Percentiles rank a stretch among this genome's conserved stretches.
phyloP scores from a whole-genome alignment of 2,888 invertebrate genomes.

The Ceratothoa steindachneri region DNA sequence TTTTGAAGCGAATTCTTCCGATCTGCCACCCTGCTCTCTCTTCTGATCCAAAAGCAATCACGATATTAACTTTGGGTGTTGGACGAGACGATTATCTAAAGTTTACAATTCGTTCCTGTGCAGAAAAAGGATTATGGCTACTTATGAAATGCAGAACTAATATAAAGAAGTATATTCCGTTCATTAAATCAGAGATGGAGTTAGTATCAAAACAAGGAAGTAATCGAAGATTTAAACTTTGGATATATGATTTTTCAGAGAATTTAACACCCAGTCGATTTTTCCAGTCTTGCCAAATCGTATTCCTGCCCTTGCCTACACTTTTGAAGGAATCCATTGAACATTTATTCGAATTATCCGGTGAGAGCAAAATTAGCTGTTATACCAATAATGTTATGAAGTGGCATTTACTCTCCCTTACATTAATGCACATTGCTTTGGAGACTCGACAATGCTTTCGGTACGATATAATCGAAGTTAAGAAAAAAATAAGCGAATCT shows the following conservation, averaged over 20 bases:
- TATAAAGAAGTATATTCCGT: constrained; percentile 14
- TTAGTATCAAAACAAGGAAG: constrained; percentile 4
- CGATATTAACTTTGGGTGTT: constrained; percentile 25
- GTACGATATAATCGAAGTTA: constrained; percentile 25
- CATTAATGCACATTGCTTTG: constrained; percentile 35
- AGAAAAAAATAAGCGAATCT: constrained; percentile 23
- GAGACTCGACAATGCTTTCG: constrained; percentile 31
- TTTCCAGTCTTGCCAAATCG: constrained; percentile 25
- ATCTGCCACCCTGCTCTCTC: constrained; percentile 33
- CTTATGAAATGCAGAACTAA: constrained; percentile 24
- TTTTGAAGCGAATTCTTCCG: constrained; percentile 24
- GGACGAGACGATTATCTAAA: constrained; percentile 27
- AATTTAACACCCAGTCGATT: constrained; percentile 16
- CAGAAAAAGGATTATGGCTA: constrained; percentile 38
- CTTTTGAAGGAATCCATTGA: constrained; percentile 27
- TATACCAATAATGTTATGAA: constrained; percentile 35
- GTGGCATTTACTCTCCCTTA: constrained; percentile 27
- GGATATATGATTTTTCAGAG: constrained; percentile 30
- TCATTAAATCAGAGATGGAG: constrained; percentile 16
- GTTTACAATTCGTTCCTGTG: constrained; percentile 12
- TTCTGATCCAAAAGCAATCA: constrained; percentile 23
- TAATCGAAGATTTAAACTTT: constrained; percentile 36
- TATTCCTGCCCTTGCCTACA: constrained; percentile 25
- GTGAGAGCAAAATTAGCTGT: constrained; percentile 23
- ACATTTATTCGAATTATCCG: constrained; percentile 27